phyloP scores from a whole-genome alignment of 2,113 vertebrate genomes.

The Antechinus stuartii region DNA sequence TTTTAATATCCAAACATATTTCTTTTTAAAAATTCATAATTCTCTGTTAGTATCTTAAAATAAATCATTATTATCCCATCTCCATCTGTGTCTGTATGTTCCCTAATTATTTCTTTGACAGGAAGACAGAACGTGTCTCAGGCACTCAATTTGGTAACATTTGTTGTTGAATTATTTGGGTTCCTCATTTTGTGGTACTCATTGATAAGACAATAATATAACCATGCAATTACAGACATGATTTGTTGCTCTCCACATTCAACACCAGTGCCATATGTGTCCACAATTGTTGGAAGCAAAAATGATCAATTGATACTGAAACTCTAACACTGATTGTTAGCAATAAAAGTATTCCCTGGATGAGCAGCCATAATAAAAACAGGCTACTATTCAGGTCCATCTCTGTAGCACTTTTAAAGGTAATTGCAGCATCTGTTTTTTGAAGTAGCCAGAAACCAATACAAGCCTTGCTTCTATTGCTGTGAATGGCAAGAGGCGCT shows the following conservation, averaged over 20 bases:
- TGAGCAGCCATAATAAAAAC: slow-evolving; percentile 75
- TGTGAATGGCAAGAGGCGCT: slow-evolving; percentile 63
- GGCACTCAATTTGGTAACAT: slow-evolving; percentile 42
- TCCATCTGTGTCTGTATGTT: not conserved
- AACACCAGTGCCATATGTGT: slow-evolving; percentile 67
- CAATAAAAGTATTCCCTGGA: slow-evolving; percentile 76
- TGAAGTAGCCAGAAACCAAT: slow-evolving; percentile 71
- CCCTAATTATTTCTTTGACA: not conserved
- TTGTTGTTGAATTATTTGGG: slow-evolving; percentile 62
- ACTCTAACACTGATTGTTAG: slow-evolving; percentile 77
- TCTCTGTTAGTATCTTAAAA: not conserved
- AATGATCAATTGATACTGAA: slow-evolving; percentile 75
- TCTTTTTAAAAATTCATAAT: not conserved
- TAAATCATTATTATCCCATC: not conserved
- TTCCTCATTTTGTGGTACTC: slow-evolving; percentile 10
- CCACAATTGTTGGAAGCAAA: slow-evolving; percentile 77
- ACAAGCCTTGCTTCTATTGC: slow-evolving; percentile 65
- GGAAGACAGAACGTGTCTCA: slow-evolving; percentile 27
- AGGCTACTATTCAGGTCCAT: slow-evolving; percentile 63
- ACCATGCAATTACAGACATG: slow-evolving; percentile 60
- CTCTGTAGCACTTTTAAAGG: slow-evolving; percentile 74
- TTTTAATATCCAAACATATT: not conserved
- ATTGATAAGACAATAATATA: slow-evolving; percentile 46
- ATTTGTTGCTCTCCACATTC: slow-evolving; percentile 66
- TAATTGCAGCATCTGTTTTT: slow-evolving; percentile 81